Evolutionary conservation across 30 jellyfish, hydroid and myxozoan species (phyloP).

Genomic region (Aurelia sp.): DNA sequence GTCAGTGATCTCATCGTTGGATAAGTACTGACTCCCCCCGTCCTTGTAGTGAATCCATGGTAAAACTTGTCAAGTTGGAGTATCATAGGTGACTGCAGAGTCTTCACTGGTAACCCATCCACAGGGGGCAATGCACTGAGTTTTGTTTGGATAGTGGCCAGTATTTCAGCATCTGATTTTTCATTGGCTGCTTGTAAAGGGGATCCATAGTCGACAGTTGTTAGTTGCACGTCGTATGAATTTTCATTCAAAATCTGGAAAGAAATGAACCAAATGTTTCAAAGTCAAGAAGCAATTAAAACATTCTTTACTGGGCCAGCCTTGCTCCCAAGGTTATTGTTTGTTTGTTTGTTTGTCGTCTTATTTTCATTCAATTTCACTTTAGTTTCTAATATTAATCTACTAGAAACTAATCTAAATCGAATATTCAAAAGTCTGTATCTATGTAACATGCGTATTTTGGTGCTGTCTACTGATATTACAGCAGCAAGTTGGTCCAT

Average conservation of each 20-base stretch:
- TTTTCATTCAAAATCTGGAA: conserved; percentile 27
- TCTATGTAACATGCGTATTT: no score
- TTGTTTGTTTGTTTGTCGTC: no score
- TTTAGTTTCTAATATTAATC: no score
- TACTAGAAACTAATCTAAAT: no score
- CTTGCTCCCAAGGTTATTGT: no score
- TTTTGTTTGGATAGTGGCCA: neutral
- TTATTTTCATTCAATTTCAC: no score
- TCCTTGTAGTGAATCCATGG: conserved; percentile 75
- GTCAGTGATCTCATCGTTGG: conserved; percentile 73
- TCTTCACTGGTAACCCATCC: conserved; percentile 45
- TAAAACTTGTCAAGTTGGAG: conserved; percentile 9
- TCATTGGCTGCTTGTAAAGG: neutral
- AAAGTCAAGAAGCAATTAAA: no score
- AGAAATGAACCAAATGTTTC: neutral
- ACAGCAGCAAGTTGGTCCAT: no score
- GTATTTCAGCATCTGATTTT: conserved; percentile 7
- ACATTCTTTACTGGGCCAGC: no score
- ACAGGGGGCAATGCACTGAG: conserved; percentile 41
- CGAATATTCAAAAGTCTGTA: no score
- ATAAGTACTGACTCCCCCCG: conserved; percentile 72
- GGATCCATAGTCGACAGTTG: neutral
- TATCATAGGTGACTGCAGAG: conserved; percentile 43
- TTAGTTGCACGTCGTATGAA: conserved; percentile 13
- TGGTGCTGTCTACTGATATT: no score